phyloP scores from a whole-genome alignment of 2,888 invertebrate species.

The Nemapogon koenigi region DNA sequence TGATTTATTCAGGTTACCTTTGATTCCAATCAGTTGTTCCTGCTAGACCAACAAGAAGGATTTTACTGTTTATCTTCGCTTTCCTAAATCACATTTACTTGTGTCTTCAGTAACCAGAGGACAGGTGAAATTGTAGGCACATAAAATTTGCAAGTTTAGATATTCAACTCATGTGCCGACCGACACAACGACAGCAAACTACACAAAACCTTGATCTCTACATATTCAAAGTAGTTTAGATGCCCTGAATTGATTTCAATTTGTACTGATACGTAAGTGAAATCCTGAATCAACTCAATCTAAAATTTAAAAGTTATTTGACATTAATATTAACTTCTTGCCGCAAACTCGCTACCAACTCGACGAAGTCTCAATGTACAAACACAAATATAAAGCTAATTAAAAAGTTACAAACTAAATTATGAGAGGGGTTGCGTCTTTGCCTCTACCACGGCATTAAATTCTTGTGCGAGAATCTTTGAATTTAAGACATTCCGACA shows the following conservation, averaged over 20 bases:
- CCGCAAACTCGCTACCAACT: slow-evolving; percentile 53
- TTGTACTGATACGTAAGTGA: too few species aligned
- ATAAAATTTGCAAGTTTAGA: background rate
- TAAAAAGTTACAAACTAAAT: slow-evolving; percentile 65
- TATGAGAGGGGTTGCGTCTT: slow-evolving; percentile 60
- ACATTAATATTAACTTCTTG: slow-evolving; percentile 53
- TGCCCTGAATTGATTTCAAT: too few species aligned
- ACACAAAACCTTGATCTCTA: too few species aligned
- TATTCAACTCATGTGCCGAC: background rate
- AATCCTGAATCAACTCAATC: too few species aligned
- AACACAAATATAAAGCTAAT: slow-evolving; percentile 67
- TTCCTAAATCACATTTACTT: slow-evolving; percentile 57
- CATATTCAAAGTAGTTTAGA: too few species aligned
- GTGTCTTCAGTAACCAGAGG: slow-evolving; percentile 41
- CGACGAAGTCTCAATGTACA: slow-evolving; percentile 59
- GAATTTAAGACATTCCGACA: too few species aligned
- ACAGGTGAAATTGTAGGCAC: slow-evolving; percentile 44
- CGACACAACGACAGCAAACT: too few species aligned
- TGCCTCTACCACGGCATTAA: slow-evolving; percentile 57
- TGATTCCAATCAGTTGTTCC: too few species aligned
- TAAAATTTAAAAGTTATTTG: too few species aligned
- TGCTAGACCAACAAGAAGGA: slow-evolving; percentile 38
- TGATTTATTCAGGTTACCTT: too few species aligned
- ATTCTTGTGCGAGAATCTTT: too few species aligned
- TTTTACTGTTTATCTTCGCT: slow-evolving; percentile 53